These are phyloP conservation scores for Caenorhabditis tropicalis DNA, from an alignment of 1,140 invertebrate genomes.

Conservation along the genomic window DNA sequence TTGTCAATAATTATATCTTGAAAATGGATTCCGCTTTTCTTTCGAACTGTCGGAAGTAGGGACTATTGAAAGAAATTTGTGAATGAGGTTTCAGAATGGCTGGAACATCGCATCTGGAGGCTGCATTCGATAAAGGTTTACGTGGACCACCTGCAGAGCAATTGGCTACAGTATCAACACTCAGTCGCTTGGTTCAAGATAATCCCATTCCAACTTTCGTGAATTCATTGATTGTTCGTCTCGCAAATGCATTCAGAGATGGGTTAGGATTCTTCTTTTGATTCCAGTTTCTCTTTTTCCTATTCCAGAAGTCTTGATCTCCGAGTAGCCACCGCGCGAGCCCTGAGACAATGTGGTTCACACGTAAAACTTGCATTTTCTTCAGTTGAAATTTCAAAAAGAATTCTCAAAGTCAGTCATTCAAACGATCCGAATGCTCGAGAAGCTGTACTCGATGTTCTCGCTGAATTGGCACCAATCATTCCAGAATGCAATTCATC, in stretches of 20 bases:
- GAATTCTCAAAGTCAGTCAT: conserved; percentile 22
- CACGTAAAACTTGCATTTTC: conserved; percentile 5
- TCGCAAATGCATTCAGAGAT: not conserved
- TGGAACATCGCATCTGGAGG: not conserved
- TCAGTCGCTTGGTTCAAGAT: not conserved
- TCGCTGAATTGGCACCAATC: not conserved
- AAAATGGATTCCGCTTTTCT: no score
- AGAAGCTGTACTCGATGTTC: conserved; percentile 5
- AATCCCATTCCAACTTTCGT: not conserved
- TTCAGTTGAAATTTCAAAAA: not conserved
- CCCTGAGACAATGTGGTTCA: conserved; percentile 6
- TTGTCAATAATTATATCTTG: no score
- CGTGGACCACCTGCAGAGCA: not conserved
- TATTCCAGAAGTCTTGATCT: not conserved
- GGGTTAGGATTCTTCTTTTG: not conserved
- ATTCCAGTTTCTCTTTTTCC: not conserved
- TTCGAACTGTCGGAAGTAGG: no score
- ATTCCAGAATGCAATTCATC: not conserved
- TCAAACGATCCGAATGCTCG: conserved; percentile 24
- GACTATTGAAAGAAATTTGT: no score
- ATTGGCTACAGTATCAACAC: not conserved
- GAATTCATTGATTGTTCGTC: not conserved
- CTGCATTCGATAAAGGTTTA: not conserved
- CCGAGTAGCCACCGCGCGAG: not conserved
- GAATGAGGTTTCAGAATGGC: not conserved